Evolutionary conservation across 1,140 invertebrate species (phyloP).

Genomic region (Proctacanthus coquilletti): DNA sequence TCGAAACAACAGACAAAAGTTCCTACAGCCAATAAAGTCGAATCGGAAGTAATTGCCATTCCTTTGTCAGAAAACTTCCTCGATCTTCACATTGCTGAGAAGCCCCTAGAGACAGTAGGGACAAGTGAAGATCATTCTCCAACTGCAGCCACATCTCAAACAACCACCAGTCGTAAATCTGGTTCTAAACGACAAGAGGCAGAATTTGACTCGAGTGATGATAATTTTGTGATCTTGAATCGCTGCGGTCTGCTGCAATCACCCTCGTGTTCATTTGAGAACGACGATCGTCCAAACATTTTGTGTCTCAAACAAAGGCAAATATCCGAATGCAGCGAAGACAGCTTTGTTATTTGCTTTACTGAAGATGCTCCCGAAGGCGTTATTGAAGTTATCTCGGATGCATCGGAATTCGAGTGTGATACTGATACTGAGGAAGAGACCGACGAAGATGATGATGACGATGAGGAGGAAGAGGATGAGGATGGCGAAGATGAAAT

Average conservation of each 20-base stretch:
- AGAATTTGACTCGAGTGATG: not conserved
- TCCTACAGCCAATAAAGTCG: too few relatives aligned
- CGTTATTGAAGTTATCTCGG: not conserved
- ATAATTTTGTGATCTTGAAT: not conserved
- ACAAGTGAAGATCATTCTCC: too few relatives aligned
- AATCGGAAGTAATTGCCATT: too few relatives aligned
- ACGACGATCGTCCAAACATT: not conserved
- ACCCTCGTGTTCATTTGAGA: not conserved
- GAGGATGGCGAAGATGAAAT: not conserved
- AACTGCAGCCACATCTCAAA: too few relatives aligned
- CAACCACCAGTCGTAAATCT: too few relatives aligned
- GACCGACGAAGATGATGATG: not conserved
- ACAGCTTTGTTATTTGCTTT: slow-evolving; percentile 21
- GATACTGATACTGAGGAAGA: not conserved
- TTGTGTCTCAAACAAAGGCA: slow-evolving; percentile 12
- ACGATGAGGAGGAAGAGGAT: not conserved
- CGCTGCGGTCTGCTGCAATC: too few relatives aligned
- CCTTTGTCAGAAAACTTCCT: too few relatives aligned
- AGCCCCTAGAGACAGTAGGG: too few relatives aligned
- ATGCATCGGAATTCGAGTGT: not conserved
- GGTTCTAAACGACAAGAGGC: too few relatives aligned
- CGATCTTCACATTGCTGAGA: too few relatives aligned
- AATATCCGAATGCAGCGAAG: slow-evolving; percentile 20
- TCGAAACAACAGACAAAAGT: too few relatives aligned
- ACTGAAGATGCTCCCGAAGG: slow-evolving; percentile 13